Base-by-base conservation (phyloP, 1,140 invertebrate genomes). In the Plodia interpunctella region DNA sequence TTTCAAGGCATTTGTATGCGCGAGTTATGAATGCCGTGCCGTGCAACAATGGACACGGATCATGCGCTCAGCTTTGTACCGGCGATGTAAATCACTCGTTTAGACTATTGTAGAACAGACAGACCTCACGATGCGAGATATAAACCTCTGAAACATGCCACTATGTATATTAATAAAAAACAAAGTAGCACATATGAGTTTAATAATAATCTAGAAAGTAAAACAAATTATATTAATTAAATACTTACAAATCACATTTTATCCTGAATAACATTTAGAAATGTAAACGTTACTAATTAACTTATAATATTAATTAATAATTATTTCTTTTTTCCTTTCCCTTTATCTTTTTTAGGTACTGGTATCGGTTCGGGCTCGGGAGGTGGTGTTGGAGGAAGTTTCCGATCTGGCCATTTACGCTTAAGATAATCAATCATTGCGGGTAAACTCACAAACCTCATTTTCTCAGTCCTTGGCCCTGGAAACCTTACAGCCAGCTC, bases 341-440 rank as follows among this genome's bases (percentile, higher is more conserved):
- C 21, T 25, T 59, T 18, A 21, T 28, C 38, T 62, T 58, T 30
- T 30, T 58, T 49, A 0, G 38, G 51, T 44, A 17, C 6, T 30
- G 52, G 30, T 49, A 3, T 0, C 56, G 32, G 32, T 57, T 69
- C 55, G 0, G 62, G 59, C 49, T 70, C 67, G 6, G 72, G 66
- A 0, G 73, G 67, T 0, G 76, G 76, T 0, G 75, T 74, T 0
- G 77, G 73, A 3, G 75, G 77, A 2, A 80, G 65, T 49, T 78
- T 70, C 18, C 65, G 66, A 28, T 80, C 69, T 11, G 77, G 77
- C 75, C 79, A 82, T 58, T 72, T 71, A 0, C 79, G 66, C 2
- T 66, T 55, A 3, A 82, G 53, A 28, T 70, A 80, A 8, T 78
- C 75, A 5, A 62, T 52, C 30, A 79, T 51, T 2, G 57, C 38